Evolutionary conservation across 2,113 vertebrate species (phyloP).

Genomic region (Sceloporus tristichus): DNA sequence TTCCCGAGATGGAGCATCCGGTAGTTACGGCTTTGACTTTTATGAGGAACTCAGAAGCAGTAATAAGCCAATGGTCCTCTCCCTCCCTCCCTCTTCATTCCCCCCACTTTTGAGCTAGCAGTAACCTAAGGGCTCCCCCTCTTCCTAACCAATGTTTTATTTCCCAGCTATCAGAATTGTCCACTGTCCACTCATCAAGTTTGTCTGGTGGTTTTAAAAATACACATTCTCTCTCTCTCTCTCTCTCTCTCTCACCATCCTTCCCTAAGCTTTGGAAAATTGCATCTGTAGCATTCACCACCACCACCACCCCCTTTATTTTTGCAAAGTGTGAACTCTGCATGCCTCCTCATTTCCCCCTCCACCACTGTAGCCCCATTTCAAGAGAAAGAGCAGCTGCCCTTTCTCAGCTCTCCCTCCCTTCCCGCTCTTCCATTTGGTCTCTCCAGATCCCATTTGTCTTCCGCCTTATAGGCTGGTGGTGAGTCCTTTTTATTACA

Average conservation of each 20-base stretch:
- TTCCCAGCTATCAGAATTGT: slow-evolving; percentile 14
- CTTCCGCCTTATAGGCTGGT: slow-evolving; percentile 48
- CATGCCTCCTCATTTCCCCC: background rate
- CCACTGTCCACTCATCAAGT: slow-evolving; percentile 15
- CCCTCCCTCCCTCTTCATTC: background rate
- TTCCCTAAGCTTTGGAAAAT: background rate
- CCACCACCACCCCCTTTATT: background rate
- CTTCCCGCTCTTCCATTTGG: background rate
- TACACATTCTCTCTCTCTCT: background rate
- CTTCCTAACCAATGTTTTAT: slow-evolving; percentile 35
- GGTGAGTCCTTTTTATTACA: slow-evolving; percentile 52
- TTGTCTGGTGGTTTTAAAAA: slow-evolving; percentile 1
- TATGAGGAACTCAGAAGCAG: slow-evolving; percentile 34
- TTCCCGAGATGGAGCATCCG: slow-evolving; percentile 37
- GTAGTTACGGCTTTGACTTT: slow-evolving; percentile 36
- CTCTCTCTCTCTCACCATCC: fast-evolving
- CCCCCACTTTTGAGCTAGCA: background rate
- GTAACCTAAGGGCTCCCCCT: background rate
- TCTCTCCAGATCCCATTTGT: slow-evolving; percentile 43
- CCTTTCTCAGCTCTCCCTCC: background rate
- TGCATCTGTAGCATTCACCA: background rate
- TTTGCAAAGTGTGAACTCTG: slow-evolving; percentile 2
- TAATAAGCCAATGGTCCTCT: slow-evolving; percentile 15
- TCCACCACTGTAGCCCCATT: too few species aligned
- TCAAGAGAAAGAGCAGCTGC: background rate